phyloP scores from a whole-genome alignment of 2,888 invertebrate genomes.

The Dicycla oo region DNA sequence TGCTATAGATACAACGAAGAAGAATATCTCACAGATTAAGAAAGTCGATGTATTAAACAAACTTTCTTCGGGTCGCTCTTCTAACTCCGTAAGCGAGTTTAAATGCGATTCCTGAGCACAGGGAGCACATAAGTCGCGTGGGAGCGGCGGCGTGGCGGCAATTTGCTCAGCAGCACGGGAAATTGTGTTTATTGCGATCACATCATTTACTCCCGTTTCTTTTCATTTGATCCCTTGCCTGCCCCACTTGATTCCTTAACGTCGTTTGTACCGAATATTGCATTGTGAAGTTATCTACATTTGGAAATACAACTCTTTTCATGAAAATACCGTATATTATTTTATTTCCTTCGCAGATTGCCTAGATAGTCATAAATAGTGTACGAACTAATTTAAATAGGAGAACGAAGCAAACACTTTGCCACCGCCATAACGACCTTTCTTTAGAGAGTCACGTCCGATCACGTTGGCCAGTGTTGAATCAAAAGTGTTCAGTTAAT shows the following conservation, averaged over 20 bases:
- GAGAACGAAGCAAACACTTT: not conserved
- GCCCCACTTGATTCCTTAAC: conserved; percentile 42
- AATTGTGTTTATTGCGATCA: conserved; percentile 77
- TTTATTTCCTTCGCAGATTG: not conserved
- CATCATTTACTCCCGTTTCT: conserved; percentile 74
- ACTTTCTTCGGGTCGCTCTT: not conserved
- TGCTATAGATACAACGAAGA: not conserved
- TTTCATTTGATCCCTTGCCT: conserved; percentile 67
- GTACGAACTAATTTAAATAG: not conserved
- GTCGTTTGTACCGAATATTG: conserved; percentile 21
- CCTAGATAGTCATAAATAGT: not conserved
- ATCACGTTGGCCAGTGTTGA: not conserved
- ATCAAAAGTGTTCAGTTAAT: conserved; percentile 30
- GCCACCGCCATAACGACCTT: not conserved
- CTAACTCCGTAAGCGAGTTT: conserved; percentile 33
- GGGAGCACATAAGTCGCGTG: conserved; percentile 66
- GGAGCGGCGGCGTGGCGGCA: conserved; percentile 69
- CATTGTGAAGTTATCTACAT: not conserved
- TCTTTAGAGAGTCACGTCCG: not conserved
- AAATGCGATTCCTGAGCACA: conserved; percentile 24
- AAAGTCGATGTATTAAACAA: conserved; percentile 14
- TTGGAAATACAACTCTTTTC: not conserved
- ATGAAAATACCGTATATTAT: not conserved
- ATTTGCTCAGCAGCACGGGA: conserved; percentile 71
- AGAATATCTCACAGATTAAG: not conserved